phyloP scores from a whole-genome alignment of 2,797 vertebrate species.

The Tarsius wallacei region DNA sequence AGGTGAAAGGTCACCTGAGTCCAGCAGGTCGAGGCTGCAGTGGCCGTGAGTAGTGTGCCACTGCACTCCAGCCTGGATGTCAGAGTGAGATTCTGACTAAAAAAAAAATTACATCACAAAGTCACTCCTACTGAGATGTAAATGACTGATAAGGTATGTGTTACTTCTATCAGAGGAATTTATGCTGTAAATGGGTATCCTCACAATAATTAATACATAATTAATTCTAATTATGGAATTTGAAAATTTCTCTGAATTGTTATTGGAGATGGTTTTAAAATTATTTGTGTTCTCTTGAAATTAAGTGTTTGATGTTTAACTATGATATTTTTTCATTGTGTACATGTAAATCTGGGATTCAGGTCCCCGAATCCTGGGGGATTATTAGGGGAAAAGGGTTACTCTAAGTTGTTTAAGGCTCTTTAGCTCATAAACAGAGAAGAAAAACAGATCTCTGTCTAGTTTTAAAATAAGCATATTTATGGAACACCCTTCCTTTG shows the following conservation, averaged over 20 bases:
- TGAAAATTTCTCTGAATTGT: constrained; percentile 46
- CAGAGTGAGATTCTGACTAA: too few species aligned
- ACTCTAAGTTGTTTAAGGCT: constrained; percentile 35
- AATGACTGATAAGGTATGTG: not conserved
- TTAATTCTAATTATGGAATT: constrained; percentile 45
- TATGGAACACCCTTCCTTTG: constrained; percentile 20
- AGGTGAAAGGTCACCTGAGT: too few species aligned
- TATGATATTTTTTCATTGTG: not conserved
- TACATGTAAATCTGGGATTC: not conserved
- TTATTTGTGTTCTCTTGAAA: constrained; percentile 56
- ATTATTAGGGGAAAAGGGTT: not conserved
- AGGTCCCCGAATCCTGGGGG: not conserved
- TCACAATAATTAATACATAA: constrained; percentile 40
- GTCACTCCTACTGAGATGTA: not conserved
- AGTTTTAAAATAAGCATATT: constrained; percentile 58
- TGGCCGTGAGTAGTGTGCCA: too few species aligned
- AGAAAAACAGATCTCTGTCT: constrained; percentile 38
- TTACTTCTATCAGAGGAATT: not conserved
- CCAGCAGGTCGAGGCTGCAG: too few species aligned
- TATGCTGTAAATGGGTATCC: not conserved
- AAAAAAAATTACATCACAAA: not conserved
- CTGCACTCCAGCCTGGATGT: too few species aligned
- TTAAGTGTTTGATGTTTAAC: not conserved
- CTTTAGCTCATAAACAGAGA: not conserved
- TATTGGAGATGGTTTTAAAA: not conserved